Conservation (phyloP, 53 echinoderm and acorn worm genomes). For the Echinometra lucunter region DNA sequence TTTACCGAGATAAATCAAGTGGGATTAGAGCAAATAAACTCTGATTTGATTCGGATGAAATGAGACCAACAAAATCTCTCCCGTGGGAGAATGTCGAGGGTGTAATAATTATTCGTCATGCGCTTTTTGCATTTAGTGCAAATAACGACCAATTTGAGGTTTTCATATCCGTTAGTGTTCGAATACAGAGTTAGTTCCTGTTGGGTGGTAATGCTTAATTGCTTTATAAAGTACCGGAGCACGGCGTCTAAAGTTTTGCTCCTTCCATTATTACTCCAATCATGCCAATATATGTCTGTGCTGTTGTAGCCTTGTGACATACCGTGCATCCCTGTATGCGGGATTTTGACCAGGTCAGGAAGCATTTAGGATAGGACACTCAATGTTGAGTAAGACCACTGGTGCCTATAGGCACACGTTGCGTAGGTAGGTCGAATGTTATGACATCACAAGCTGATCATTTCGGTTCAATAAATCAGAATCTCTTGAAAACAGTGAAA, state of each 20-base stretch:
- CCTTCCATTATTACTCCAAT: not conserved
- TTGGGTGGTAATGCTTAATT: not conserved
- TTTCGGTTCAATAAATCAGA: too few relatives aligned
- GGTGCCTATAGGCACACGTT: too few relatives aligned
- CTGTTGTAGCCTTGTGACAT: not conserved
- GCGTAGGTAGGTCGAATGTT: too few relatives aligned
- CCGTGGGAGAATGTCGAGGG: not conserved
- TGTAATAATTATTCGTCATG: slow-evolving; percentile 28
- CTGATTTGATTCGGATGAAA: slow-evolving; percentile 48
- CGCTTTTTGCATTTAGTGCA: slow-evolving; percentile 14
- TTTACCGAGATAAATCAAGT: slow-evolving; percentile 37
- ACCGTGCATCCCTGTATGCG: not conserved
- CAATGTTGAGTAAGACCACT: too few relatives aligned
- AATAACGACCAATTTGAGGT: slow-evolving; percentile 31
- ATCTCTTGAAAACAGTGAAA: too few relatives aligned
- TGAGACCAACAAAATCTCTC: not conserved
- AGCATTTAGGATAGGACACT: too few relatives aligned
- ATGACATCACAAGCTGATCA: too few relatives aligned
- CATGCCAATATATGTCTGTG: too few relatives aligned
- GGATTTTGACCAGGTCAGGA: not conserved
- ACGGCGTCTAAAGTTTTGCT: not conserved
- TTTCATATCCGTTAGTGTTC: not conserved
- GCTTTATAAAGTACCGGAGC: not conserved
- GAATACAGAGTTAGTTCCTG: not conserved
- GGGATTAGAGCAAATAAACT: slow-evolving; percentile 46